Evolutionary conservation across 2,888 invertebrate species (phyloP).

Genomic region (Aphodius sticticus): DNA sequence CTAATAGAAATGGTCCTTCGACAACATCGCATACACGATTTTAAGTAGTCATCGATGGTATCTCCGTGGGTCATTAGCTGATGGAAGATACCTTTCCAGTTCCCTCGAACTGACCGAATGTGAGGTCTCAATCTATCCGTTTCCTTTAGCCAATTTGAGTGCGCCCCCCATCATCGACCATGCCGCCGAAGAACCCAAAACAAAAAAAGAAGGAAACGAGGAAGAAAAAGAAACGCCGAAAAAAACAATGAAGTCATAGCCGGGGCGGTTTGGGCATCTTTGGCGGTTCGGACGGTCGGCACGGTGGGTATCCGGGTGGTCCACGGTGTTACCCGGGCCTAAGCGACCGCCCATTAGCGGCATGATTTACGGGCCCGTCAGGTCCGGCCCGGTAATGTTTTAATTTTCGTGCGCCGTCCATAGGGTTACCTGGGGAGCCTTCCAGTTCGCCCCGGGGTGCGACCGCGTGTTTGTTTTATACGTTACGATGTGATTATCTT

Average conservation of each 20-base stretch:
- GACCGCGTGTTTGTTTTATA: slow-evolving; percentile 53
- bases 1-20: background rate
- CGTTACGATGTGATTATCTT: slow-evolving; percentile 47
- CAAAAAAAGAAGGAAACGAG: too few relatives aligned
- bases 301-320: slow-evolving; percentile 33
- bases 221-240: slow-evolving; percentile 30
- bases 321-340: slow-evolving; percentile 35
- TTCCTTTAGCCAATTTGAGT: background rate
- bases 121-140: slow-evolving; percentile 27
- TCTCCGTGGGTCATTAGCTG: background rate
- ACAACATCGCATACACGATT: slow-evolving; percentile 6
- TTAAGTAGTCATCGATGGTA: slow-evolving; percentile 24
- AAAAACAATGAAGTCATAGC: slow-evolving; percentile 42
- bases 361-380: slow-evolving; percentile 47
- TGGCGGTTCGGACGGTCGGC: slow-evolving; percentile 26
- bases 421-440: slow-evolving; percentile 42
- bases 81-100: background rate
- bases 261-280: slow-evolving; percentile 34
- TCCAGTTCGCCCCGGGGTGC: slow-evolving; percentile 43
- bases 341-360: slow-evolving; percentile 45
- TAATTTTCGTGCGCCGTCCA: slow-evolving; percentile 43
- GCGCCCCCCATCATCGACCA: slow-evolving; percentile 12
- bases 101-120: slow-evolving; percentile 8
- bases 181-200: slow-evolving; percentile 6
- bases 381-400: slow-evolving; percentile 46